Evolutionary conservation across 2,113 vertebrate genomes (phyloP).

Genomic region (Sylvia atricapilla): DNA sequence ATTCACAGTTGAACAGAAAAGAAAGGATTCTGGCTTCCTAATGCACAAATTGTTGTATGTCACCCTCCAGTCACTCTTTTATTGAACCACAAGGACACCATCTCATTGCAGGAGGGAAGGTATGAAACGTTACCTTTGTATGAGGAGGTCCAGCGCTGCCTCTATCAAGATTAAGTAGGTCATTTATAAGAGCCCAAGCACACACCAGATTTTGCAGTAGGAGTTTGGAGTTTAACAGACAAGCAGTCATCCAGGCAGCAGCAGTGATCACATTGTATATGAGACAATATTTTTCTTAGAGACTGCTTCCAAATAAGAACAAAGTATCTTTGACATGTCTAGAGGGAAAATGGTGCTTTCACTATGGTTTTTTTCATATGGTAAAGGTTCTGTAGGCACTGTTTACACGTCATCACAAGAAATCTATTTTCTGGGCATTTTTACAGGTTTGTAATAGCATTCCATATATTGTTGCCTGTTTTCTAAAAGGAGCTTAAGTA

Average conservation of each 20-base stretch:
- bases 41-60: neutral
- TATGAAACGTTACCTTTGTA: neutral
- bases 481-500: neutral
- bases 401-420: neutral
- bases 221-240: neutral
- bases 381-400: neutral
- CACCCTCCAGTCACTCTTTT: neutral
- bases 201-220: neutral
- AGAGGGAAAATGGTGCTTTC: neutral
- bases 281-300: neutral
- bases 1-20: neutral
- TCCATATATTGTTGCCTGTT: neutral
- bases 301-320: neutral
- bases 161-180: constrained; percentile 7
- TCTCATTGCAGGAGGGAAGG: rapidly evolving
- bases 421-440: neutral
- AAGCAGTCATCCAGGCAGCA: neutral
- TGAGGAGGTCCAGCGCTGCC: neutral
- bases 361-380: neutral
- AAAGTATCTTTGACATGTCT: neutral
- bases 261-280: neutral
- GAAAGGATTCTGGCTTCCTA: neutral
- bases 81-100: neutral
- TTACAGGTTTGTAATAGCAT: neutral
- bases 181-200: neutral